Evolutionary conservation across 2,113 vertebrate genomes (phyloP).

Genomic region (Natator depressus): DNA sequence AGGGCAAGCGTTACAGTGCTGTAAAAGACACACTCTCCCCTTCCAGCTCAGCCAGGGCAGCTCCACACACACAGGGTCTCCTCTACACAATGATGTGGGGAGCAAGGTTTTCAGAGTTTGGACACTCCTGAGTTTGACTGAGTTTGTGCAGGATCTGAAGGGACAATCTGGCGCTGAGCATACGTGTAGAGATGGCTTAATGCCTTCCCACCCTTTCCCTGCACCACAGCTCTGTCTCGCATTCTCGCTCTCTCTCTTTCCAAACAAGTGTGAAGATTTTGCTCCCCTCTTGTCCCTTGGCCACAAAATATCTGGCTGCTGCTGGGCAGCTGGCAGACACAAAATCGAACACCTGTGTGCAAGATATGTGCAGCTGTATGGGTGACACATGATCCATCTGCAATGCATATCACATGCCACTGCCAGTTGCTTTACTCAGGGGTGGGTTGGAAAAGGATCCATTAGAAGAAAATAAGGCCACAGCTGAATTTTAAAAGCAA

Average conservation of each 20-base stretch:
- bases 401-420: constrained; percentile 29
- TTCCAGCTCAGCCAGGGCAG: not conserved
- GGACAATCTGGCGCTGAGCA: not conserved
- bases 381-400: constrained; percentile 60
- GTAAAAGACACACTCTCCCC: not conserved
- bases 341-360: constrained; percentile 61
- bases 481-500: constrained; percentile 17
- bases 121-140: not conserved
- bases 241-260: not conserved
- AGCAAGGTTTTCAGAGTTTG: not conserved
- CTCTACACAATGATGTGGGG: not conserved
- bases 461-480: not conserved
- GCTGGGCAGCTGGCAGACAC: constrained; percentile 70
- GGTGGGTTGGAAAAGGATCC: constrained; percentile 35
- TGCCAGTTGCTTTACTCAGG: constrained; percentile 42
- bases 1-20: not conserved
- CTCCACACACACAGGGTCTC: not conserved
- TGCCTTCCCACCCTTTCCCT: not conserved
- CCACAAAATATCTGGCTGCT: constrained; percentile 22
- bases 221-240: accelerated
- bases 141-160: not conserved
- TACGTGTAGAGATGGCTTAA: not conserved
- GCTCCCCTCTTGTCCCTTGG: not conserved
- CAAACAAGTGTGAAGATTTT: constrained; percentile 12
- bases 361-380: constrained; percentile 74